Evolutionary conservation across 2,888 invertebrate species (phyloP), one percentile per base, ranked within the genome.

Genomic region (Physocephala rufipes): DNA sequence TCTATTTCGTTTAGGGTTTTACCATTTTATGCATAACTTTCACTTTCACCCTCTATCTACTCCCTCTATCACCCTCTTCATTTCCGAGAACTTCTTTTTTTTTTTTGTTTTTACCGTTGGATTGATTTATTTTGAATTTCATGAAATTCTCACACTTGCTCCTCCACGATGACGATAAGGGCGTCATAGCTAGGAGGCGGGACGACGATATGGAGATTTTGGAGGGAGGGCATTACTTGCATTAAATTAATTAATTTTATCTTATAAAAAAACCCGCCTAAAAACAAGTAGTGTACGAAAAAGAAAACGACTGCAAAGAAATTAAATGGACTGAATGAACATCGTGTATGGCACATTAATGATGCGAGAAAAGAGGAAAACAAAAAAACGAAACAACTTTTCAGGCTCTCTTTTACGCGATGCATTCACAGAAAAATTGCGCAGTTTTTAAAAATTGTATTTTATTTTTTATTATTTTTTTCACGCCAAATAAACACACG

Each of bases 351-450:
- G n/a, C n/a, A n/a, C n/a, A n/a, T n/a, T n/a, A n/a, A n/a, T n/a
- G n/a, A 43, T n/a, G 3, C 15, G 19, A 2, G 19, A 13, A 12
- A 7, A 4, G 36, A 36, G 9, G 36, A 36, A 9, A 36, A 36
- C 19, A 61, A 24, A 28, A 36, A 15, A n/a, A 63, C 45, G n/a
- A n/a, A 36, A 16, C 36, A 63, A 47, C 16, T 63, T 21, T n/a
- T 45, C 24, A 21, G n/a, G n/a, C n/a, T n/a, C 43, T 47, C 47
- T 26, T 7, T 63, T 26, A 47, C 26, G 43, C n/a, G 51, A 28
- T 64, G 64, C 64, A 64, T 21, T 49, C 51, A n/a, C n/a, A 30
- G 45, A 45, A 30, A 62, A 36, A 49, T 28, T 64, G 51, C 64
- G 64, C 64, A 64, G 47, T 21, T 16, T 9, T 16, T 2, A 19